A percentile compares a stretch with the other conserved stretches of the same genome.
These are phyloP conservation scores for Geococcyx californianus DNA, from an alignment of 2,113 vertebrate species.

Conservation along the genomic window DNA sequence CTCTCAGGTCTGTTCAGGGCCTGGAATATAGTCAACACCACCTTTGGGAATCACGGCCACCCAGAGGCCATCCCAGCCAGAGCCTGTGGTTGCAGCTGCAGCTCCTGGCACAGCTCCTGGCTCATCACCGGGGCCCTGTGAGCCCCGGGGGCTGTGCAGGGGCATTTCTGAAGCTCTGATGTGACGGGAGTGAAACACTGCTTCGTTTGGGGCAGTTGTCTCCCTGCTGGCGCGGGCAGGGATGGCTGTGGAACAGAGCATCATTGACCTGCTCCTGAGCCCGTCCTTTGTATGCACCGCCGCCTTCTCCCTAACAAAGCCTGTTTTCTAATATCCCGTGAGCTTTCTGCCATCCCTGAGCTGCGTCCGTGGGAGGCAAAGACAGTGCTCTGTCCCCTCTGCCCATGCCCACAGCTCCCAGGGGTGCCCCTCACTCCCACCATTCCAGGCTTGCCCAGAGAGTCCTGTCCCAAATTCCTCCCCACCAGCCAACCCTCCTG, in stretches of 20 bases:
- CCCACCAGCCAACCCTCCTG: background rate
- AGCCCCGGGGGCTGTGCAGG: background rate
- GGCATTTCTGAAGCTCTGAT: background rate
- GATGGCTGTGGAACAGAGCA: background rate
- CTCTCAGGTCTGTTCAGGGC: background rate
- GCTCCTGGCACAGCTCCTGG: background rate
- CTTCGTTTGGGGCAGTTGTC: background rate
- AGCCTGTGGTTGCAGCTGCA: background rate
- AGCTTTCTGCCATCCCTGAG: background rate
- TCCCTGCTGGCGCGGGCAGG: rapidly evolving
- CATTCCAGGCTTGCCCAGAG: background rate
- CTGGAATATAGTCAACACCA: background rate
- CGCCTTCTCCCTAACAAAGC: background rate
- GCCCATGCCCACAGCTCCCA: rapidly evolving
- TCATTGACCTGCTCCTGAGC: background rate
- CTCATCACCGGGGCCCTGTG: background rate
- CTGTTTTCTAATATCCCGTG: background rate
- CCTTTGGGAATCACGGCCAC: background rate
- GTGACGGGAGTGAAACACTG: background rate
- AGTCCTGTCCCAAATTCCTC: background rate
- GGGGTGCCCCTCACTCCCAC: rapidly evolving
- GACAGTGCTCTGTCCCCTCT: background rate
- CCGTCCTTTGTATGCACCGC: rapidly evolving
- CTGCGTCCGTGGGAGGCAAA: background rate
- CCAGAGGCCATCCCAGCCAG: rapidly evolving